phyloP scores from a whole-genome alignment of 2,888 invertebrate genomes.

The Campopleginae sp. region DNA sequence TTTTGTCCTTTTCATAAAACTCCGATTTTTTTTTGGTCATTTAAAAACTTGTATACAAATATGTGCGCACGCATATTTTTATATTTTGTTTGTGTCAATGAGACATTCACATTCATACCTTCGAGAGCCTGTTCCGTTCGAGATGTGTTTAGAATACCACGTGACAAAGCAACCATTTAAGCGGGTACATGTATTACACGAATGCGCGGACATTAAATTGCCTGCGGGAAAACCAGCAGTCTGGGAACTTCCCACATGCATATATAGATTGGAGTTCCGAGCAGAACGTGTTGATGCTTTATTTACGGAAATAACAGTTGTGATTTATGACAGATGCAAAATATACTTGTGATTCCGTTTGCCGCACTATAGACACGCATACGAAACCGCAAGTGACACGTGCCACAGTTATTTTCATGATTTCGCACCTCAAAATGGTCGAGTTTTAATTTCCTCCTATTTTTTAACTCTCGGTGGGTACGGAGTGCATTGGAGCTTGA shows the following conservation, averaged over 20 bases:
- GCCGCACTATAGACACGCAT: neutral
- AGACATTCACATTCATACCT: neutral
- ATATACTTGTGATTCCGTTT: slow-evolving; percentile 5
- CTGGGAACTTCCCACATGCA: slow-evolving; percentile 69
- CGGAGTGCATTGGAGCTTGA: neutral
- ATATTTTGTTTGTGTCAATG: neutral
- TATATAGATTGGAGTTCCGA: slow-evolving; percentile 37
- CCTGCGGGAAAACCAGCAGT: slow-evolving; percentile 67
- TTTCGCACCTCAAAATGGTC: neutral
- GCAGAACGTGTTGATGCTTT: slow-evolving; percentile 14
- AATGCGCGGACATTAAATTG: slow-evolving; percentile 27
- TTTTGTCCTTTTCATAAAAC: neutral
- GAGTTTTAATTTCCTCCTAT: neutral
- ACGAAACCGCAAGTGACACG: slow-evolving; percentile 21
- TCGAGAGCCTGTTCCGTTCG: neutral
- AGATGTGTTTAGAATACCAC: slow-evolving; percentile 9
- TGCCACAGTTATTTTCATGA: neutral
- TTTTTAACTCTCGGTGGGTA: neutral
- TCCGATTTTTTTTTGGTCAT: neutral
- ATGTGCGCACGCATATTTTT: neutral
- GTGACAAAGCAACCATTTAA: neutral
- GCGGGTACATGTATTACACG: neutral
- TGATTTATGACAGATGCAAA: slow-evolving; percentile 34
- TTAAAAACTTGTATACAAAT: neutral
- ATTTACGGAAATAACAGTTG: slow-evolving; percentile 36